Conservation (phyloP, 2,113 vertebrate genomes). For the Hemicordylus capensis region DNA sequence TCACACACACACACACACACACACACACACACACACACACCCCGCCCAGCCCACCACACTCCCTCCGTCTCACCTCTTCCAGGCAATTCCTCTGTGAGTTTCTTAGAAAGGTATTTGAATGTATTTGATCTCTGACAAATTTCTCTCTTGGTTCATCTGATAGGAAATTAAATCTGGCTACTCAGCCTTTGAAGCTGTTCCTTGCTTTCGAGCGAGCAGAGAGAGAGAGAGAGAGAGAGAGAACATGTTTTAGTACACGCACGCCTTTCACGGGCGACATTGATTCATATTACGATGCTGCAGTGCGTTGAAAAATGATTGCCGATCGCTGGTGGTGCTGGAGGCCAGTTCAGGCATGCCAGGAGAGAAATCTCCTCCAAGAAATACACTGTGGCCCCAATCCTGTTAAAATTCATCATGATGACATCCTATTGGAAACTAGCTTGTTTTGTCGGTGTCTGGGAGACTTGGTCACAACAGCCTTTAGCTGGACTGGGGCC, state of each 20-base stretch:
- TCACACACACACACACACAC: too few species aligned
- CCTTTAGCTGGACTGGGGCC: too few species aligned
- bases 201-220: background rate
- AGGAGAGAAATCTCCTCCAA: background rate
- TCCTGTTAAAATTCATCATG: background rate
- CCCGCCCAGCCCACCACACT: too few species aligned
- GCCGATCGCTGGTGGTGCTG: background rate
- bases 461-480: too few species aligned
- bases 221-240: background rate
- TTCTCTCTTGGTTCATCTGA: constrained; percentile 28
- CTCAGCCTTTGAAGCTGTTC: background rate
- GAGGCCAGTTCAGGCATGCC: background rate
- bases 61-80: constrained; percentile 18
- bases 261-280: background rate
- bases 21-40: too few species aligned
- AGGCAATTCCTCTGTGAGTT: constrained; percentile 4
- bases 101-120: constrained; percentile 14
- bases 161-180: constrained; percentile 42
- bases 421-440: too few species aligned
- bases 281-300: background rate
- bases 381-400: background rate
- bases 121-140: constrained; percentile 39
- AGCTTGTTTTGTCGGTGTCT: too few species aligned
- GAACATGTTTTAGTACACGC: background rate
- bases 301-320: background rate